A percentile compares a stretch with the other conserved stretches of the same genome.
These are phyloP conservation scores for Tetranychus urticae DNA, from an alignment of 1,140 invertebrate genomes.

Conservation along the genomic window DNA sequence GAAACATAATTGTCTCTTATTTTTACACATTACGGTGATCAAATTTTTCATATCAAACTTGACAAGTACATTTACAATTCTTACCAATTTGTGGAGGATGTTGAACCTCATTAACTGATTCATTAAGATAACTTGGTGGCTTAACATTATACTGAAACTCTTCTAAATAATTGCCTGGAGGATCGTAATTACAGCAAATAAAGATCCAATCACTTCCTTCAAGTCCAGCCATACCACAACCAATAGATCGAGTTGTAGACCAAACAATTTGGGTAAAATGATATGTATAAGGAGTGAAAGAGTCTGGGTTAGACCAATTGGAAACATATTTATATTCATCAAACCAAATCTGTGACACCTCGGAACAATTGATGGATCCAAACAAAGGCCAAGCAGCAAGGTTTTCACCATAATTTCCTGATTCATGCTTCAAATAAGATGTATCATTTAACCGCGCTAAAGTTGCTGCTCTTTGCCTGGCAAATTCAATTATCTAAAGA, in stretches of 20 bases:
- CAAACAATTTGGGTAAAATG: background rate
- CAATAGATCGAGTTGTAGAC: background rate
- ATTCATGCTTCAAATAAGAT: background rate
- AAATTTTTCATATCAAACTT: no score
- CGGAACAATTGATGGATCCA: background rate
- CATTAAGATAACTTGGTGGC: background rate
- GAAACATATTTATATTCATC: background rate
- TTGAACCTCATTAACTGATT: no score
- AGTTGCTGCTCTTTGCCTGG: background rate
- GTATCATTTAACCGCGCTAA: background rate
- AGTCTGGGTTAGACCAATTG: background rate
- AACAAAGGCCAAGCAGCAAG: background rate
- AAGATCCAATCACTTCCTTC: background rate
- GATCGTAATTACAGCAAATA: background rate
- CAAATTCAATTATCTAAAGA: background rate
- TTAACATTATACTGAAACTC: background rate
- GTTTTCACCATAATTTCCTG: background rate
- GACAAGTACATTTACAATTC: no score
- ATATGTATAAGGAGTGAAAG: background rate
- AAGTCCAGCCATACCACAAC: background rate
- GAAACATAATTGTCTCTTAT: no score
- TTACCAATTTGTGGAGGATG: no score
- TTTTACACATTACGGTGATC: no score
- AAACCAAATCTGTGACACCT: background rate
- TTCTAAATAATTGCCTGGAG: background rate